Evolutionary conservation across 2,113 vertebrate genomes (phyloP).

Genomic region (Sarotherodon lohbergeri): DNA sequence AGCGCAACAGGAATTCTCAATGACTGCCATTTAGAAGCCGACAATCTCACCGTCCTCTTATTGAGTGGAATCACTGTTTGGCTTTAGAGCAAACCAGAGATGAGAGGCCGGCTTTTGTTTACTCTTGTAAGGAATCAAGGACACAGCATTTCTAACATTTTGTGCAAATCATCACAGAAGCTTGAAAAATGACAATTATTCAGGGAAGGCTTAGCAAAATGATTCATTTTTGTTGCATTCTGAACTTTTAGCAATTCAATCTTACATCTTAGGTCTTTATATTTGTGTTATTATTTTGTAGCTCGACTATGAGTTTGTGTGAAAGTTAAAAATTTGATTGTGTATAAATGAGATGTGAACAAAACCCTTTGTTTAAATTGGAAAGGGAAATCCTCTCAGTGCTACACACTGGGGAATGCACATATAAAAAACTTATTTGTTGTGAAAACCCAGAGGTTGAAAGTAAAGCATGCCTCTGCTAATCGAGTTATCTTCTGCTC

Average conservation of each 20-base stretch:
- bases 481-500: conserved; percentile 3
- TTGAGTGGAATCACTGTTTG: background rate
- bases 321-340: background rate
- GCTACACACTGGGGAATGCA: background rate
- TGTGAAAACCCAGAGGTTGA: conserved; percentile 37
- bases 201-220: background rate
- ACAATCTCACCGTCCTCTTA: background rate
- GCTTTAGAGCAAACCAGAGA: background rate
- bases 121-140: background rate
- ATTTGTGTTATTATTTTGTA: background rate
- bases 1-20: background rate
- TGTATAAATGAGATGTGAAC: background rate
- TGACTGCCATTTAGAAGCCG: background rate
- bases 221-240: background rate
- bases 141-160: background rate
- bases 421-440: conserved; percentile 29
- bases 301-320: background rate
- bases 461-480: background rate
- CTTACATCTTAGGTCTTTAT: background rate
- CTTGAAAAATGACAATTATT: background rate
- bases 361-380: background rate
- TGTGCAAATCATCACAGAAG: background rate
- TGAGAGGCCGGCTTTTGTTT: background rate
- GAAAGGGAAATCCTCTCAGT: background rate
- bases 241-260: background rate